Evolutionary conservation across 2,113 vertebrate species (phyloP), one percentile per base, ranked within the genome.

Genomic region (pig (Sus scrofa)): DNA sequence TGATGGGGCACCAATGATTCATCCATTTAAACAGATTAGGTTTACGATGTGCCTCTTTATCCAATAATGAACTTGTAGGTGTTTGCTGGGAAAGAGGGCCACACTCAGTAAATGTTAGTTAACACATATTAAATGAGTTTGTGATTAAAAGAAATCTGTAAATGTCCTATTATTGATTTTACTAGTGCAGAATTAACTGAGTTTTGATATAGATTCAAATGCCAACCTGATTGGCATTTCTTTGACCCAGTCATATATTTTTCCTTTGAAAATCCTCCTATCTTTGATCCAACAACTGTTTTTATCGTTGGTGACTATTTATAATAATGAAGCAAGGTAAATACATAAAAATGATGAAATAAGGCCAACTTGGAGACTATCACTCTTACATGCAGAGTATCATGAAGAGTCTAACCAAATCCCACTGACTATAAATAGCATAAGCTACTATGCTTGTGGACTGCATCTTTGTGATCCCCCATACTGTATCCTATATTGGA

Each of bases 191-290:
- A 71, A 71, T 93, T 34, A 34, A 89, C 13, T n/a, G n/a, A 71
- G 8, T 19, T 79, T 96, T 84, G 78, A 96, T 68, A 84, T n/a
- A 37, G 52, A 63, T 65, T 54, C n/a, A n/a, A n/a, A n/a, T n/a
- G n/a, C n/a, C n/a, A n/a, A n/a, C n/a, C n/a, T n/a, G n/a, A n/a
- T n/a, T n/a, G n/a, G n/a, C n/a, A n/a, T n/a, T n/a, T n/a, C n/a
- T n/a, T n/a, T n/a, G n/a, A n/a, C n/a, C n/a, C n/a, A n/a, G n/a
- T n/a, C n/a, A n/a, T n/a, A n/a, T n/a, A n/a, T n/a, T n/a, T n/a
- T n/a, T n/a, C n/a, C n/a, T n/a, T n/a, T n/a, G n/a, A n/a, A n/a
- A n/a, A n/a, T n/a, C n/a, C n/a, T n/a, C n/a, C n/a, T n/a, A n/a
- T n/a, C n/a, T n/a, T n/a, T n/a, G n/a, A n/a, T n/a, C n/a, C n/a